Evolutionary conservation across 2,113 vertebrate genomes (phyloP), one percentile per base, ranked within the genome.

Genomic region (Micronisus gabar): DNA sequence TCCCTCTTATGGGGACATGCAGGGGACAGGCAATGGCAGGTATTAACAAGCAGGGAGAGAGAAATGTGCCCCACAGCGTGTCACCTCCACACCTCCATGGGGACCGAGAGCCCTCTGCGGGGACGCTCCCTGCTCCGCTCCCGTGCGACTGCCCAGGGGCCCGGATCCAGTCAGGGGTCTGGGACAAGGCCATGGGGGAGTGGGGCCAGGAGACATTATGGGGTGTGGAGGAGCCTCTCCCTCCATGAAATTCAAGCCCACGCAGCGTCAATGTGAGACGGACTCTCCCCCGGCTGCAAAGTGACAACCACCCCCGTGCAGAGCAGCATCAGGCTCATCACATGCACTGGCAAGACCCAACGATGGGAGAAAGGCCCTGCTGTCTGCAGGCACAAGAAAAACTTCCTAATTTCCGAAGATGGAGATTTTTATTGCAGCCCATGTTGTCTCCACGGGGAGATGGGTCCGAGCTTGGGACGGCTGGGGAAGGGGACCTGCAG

Each of bases 371-470:
- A 41, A 20, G 40, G 20, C 38, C 13, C 40, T 4, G 14, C n/a
- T 19, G 29, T 2, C 67, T 9, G 14, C n/a, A 55, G 25, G 17
- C 15, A 13, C 0, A 3, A 47, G 53, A 19, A 47, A 71, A 56
- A 9, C 32, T 34, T n/a, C 73, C 66, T 9, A 0, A 7, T 72
- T 55, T 22, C 59, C 15, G 16, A n/a, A 15, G 17, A 13, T 3
- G 13, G 29, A 34, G 67, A 1, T 5, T 70, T 81, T 45, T 34
- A 0, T 26, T 11, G 29, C 36, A 7, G 26, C 40, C 63, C 3
- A 2, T 0, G 0, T 25, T 2, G 29, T 3, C 7, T 43, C 74
- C 15, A 0, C 10, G n/a, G 59, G 73, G 21, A 58, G 47, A 13
- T 0, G 38, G 17, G 9, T 6, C 15, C 1, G 2, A 48, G 71